Evolutionary conservation across 2,888 invertebrate species (phyloP), one percentile per base, ranked within the genome.

Genomic region (Anodontia alba): DNA sequence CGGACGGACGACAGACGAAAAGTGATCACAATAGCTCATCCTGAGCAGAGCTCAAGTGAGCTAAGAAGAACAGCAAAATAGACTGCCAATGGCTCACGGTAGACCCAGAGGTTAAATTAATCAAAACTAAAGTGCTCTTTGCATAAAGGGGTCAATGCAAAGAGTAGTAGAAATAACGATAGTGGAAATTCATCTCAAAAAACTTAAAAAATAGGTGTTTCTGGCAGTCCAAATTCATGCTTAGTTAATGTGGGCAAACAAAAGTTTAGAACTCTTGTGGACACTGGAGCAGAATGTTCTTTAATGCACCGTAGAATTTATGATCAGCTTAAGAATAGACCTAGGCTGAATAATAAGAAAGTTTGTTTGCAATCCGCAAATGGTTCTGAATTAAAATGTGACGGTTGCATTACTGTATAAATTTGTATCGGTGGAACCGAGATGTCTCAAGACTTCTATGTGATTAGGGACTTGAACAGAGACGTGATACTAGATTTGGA

Each of bases 211-310:
- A 69, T 69, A 8, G n/a, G 26, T 43, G 26, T 69, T 26, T 42
- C 43, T 8, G 69, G 78, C n/a, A 73, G 68, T 80, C 72, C 73
- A 29, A 72, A 76, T 57, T 80, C 76, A 23, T 76, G 76, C 49
- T 20, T 80, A 8, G 33, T 76, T 29, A 69, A 76, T n/a, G 69
- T 80, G 15, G 73, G 38, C 0, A 68, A 49, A 73, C 68, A 73
- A 46, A 76, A 49, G 54, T 73, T 68, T 74, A 69, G 79, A 69
- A 29, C 73, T 51, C 74, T 79, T 62, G 74, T 79, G 7, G 74
- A 79, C 57, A 76, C 80, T 15, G 76, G 80, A 36, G 73, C 80
- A n/a, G 69, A 80, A 36, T 42, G 73, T 33, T 69, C 73, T 20
- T 76, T 76, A 36, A 76, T 80, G 62, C 62, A 62, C 20, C 62